Base-by-base conservation (phyloP, 2,797 vertebrate species). In the Avahi laniger region DNA sequence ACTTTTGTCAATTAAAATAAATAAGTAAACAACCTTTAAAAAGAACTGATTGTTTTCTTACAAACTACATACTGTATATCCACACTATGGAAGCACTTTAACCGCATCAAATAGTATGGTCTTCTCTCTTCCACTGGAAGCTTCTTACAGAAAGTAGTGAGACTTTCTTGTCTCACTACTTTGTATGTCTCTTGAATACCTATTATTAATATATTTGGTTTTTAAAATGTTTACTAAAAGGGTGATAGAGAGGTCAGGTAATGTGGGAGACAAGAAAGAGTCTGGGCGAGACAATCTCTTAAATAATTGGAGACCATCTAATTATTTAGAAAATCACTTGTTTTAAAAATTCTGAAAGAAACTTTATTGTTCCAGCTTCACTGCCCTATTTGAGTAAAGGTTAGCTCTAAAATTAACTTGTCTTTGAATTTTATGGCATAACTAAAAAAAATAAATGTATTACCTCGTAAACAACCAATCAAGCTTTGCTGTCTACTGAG, bases 391-490 rank as follows among this genome's bases (percentile, higher is more conserved):
- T 93, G 88, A 89, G 73, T 72, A 86, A 67, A 76, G 6, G 6
- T 20, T 63, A 59, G 8, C 61, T 95, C 41, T 79, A 76, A 70
- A 57, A 63, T 76, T 75, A 63, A 43, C 22, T 89, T 75, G 18
- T 57, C 38, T 89, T 94, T 78, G 61, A 87, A 92, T 70, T 94
- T 95, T 81, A 7, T 30, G 79, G 43, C n/a, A 48, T 17, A 30
- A 41, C 8, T 20, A 4, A n/a, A 89, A 88, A 80, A 57, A n/a
- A 67, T 28, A 26, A 86, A n/a, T 33, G 20, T 28, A 2, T 38
- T 43, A 73, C 48, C 61, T 88, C 26, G 61, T 52, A 84, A 12
- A 11, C 41, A 4, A 24, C 24, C 52, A 57, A 43, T 76, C 73
- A 78, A 26, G 2, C 38, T 59, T 75, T 4, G 1, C 63, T 50